These are phyloP conservation scores for Diploptera punctata DNA, from an alignment of 2,888 invertebrate genomes.

Conservation along the genomic window DNA sequence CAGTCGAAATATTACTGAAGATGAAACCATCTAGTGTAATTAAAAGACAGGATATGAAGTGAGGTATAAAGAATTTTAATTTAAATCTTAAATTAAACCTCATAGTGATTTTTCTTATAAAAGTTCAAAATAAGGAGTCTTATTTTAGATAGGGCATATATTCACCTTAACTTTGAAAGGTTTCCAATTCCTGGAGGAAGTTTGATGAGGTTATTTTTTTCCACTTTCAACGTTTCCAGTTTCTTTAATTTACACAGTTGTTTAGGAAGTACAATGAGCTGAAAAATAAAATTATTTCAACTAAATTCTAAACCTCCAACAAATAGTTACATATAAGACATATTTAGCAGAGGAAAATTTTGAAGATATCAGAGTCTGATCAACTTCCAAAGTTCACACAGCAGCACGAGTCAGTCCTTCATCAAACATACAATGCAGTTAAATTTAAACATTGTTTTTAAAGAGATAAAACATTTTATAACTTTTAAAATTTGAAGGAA, in stretches of 20 bases:
- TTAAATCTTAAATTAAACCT: no score
- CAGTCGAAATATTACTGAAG: no score
- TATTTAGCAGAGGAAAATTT: neutral
- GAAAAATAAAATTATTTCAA: neutral
- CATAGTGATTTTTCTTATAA: no score
- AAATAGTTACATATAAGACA: neutral
- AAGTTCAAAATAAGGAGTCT: no score
- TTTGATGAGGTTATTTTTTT: constrained; percentile 63
- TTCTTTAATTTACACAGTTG: neutral
- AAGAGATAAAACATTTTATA: neutral
- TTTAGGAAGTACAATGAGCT: neutral
- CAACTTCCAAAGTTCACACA: neutral
- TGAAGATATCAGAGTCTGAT: neutral
- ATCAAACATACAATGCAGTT: neutral
- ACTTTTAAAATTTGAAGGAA: neutral
- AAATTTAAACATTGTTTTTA: neutral
- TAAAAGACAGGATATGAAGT: no score
- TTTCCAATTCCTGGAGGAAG: constrained; percentile 73
- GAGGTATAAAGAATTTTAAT: no score
- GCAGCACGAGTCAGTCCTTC: neutral
- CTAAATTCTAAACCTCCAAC: neutral
- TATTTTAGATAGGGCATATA: no score
- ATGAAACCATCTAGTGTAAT: no score
- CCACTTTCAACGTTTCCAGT: constrained; percentile 63
- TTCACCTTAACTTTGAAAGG: constrained; percentile 60